A percentile compares a stretch with the other conserved stretches of the same genome.
Conservation (phyloP, 2,888 invertebrate species). For the Laothoe populi region DNA sequence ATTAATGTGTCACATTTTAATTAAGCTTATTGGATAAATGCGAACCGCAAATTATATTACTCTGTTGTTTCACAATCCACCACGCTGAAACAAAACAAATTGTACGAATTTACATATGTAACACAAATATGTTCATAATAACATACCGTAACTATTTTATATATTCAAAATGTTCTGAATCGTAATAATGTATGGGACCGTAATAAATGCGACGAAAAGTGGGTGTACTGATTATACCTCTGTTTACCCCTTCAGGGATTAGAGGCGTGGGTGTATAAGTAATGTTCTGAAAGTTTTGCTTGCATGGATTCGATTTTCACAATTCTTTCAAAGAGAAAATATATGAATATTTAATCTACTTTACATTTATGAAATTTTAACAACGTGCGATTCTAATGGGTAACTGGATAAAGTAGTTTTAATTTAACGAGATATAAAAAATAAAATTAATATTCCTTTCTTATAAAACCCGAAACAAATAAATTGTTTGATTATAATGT, state of each 20-base stretch:
- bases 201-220: no score
- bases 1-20: slow-evolving; percentile 9
- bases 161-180: not conserved
- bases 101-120: slow-evolving; percentile 17
- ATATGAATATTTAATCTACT: not conserved
- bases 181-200: no score
- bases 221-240: no score
- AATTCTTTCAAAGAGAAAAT: no score
- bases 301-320: not conserved
- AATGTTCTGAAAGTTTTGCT: not conserved
- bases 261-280: no score
- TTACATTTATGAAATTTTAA: not conserved
- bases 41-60: slow-evolving; percentile 4
- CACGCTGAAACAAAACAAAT: slow-evolving; percentile 7
- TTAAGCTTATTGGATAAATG: slow-evolving; percentile 12
- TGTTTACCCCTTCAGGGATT: no score
- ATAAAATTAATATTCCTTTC: not conserved
- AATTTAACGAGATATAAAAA: not conserved
- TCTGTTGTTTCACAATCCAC: not conserved
- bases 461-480: not conserved
- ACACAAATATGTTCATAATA: not conserved
- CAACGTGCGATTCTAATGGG: not conserved
- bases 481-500: not conserved
- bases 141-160: not conserved
- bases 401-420: not conserved